These are phyloP conservation scores for Melangyna quadrimaculata DNA, from an alignment of 2,888 invertebrate species.

Conservation along the genomic window DNA sequence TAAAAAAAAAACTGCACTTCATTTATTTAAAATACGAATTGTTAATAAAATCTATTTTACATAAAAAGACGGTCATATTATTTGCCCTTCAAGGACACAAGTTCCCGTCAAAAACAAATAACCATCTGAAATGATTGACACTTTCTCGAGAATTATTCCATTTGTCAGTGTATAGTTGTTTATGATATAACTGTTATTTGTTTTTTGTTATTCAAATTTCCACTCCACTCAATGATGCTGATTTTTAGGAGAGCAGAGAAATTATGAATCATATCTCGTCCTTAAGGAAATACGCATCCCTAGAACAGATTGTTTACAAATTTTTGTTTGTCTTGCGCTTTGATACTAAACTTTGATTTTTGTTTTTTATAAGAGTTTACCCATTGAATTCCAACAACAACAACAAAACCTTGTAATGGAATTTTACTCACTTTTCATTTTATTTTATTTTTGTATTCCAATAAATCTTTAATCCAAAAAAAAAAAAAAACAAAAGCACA, in stretches of 20 bases:
- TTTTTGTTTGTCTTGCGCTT: slow-evolving; percentile 48
- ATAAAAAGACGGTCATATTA: neutral
- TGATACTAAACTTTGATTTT: neutral
- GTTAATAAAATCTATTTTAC: no score
- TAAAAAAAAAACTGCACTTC: no score
- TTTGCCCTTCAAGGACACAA: neutral
- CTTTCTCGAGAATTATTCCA: neutral
- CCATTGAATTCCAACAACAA: slow-evolving; percentile 9
- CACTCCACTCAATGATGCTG: neutral
- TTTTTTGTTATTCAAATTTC: neutral
- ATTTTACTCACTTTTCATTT: slow-evolving; percentile 28
- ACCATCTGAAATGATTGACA: neutral
- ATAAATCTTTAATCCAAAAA: neutral
- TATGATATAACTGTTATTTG: neutral
- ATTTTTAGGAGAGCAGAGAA: neutral
- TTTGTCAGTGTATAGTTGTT: neutral
- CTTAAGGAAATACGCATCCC: neutral
- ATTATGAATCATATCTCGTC: slow-evolving; percentile 17
- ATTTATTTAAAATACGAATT: no score
- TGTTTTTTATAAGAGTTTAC: neutral
- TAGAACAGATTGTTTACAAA: slow-evolving; percentile 3
- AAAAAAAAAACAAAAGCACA: neutral
- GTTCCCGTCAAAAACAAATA: neutral
- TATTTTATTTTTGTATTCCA: neutral
- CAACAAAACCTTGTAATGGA: slow-evolving; percentile 4